Evolutionary conservation across 64 coral and sea anemone species (phyloP).

Genomic region (Stichodactyla helianthus): DNA sequence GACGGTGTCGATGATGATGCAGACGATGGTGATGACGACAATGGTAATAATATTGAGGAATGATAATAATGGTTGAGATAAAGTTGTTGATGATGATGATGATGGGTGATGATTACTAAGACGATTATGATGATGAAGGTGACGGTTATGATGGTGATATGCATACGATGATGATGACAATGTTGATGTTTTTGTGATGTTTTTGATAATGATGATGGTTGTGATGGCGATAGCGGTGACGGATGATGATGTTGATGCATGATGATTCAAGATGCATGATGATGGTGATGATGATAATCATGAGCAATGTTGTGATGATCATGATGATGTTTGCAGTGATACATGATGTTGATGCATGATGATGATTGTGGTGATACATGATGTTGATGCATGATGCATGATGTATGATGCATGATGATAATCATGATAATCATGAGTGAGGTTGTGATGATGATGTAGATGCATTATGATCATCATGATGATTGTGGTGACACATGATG

Average conservation of each 20-base stretch:
- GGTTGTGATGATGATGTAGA: not conserved
- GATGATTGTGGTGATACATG: too few species aligned
- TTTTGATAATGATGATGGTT: not conserved
- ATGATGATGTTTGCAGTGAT: not conserved
- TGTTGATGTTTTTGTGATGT: too few species aligned
- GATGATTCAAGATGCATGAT: too few species aligned
- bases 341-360: not conserved
- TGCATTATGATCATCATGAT: not conserved
- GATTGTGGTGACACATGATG: not conserved
- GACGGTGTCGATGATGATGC: not conserved
- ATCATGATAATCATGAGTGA: too few species aligned
- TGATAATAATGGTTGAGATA: too few species aligned
- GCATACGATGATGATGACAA: not conserved
- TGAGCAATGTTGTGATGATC: not conserved
- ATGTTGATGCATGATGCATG: not conserved
- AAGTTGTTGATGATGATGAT: too few species aligned
- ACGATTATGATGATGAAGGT: not conserved
- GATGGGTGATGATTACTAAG: too few species aligned
- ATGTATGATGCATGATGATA: too few species aligned
- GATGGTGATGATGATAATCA: too few species aligned
- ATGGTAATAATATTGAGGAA: not conserved
- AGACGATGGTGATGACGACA: not conserved
- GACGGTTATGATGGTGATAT: not conserved
- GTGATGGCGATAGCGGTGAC: not conserved
- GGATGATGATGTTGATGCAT: too few species aligned